phyloP scores from a whole-genome alignment of 1,140 invertebrate genomes.

The Tribolium castaneum region DNA sequence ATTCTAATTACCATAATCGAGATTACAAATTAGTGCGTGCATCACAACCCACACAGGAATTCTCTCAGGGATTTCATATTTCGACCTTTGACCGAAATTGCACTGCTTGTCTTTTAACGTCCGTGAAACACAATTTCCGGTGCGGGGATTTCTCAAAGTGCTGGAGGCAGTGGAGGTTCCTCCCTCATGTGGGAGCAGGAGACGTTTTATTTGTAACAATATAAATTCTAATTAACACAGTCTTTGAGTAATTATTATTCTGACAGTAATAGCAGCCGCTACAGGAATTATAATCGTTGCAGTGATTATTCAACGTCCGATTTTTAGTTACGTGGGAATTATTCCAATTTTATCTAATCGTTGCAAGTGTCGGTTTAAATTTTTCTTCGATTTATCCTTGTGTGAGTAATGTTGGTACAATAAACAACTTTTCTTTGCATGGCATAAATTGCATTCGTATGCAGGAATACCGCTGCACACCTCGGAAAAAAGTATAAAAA shows the following conservation, averaged over 20 bases:
- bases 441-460: not conserved
- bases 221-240: not conserved
- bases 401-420: not conserved
- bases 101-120: too few species aligned
- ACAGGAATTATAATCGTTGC: not conserved
- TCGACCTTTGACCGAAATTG: too few species aligned
- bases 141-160: too few species aligned
- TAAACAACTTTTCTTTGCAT: not conserved
- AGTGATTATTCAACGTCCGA: not conserved
- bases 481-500: slow-evolving; percentile 1
- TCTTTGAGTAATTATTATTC: not conserved
- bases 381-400: not conserved
- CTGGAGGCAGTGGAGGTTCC: too few species aligned
- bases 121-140: too few species aligned
- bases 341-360: not conserved
- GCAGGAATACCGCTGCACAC: not conserved
- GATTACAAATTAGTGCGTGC: slow-evolving; percentile 18
- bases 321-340: not conserved
- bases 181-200: too few species aligned
- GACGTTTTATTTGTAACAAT: too few species aligned
- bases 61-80: too few species aligned
- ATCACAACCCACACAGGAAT: slow-evolving; percentile 4
- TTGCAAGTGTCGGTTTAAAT: not conserved
- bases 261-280: not conserved
- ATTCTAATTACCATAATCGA: slow-evolving; percentile 18